These are phyloP conservation scores for Onychorhynchus coronatus DNA, from an alignment of 2,113 vertebrate genomes.

Conservation along the genomic window DNA sequence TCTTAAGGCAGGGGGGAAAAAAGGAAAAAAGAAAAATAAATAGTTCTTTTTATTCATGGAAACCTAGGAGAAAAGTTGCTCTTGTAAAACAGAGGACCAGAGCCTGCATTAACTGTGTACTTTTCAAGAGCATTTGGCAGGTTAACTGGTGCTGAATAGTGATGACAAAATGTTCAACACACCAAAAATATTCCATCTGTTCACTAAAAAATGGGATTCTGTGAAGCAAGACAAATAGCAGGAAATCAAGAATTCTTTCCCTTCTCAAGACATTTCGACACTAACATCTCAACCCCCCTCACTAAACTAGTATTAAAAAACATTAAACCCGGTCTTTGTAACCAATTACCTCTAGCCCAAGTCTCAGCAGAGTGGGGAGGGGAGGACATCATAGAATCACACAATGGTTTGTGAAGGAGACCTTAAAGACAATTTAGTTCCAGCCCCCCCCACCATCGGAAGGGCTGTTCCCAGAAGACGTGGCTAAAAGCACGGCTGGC, in stretches of 20 bases:
- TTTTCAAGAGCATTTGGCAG: constrained; percentile 59
- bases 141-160: constrained; percentile 55
- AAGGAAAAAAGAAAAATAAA: not conserved
- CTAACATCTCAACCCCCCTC: not conserved
- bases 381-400: fast-evolving
- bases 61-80: not conserved
- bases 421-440: fast-evolving
- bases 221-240: constrained; percentile 30
- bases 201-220: constrained; percentile 18
- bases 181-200: constrained; percentile 62
- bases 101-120: not conserved
- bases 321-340: not conserved
- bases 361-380: not conserved
- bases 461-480: not conserved
- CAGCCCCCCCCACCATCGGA: fast-evolving
- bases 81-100: not conserved
- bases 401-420: not conserved
- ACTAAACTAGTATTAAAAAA: not conserved
- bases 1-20: not conserved
- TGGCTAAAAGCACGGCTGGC: not conserved
- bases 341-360: not conserved
- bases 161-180: constrained; percentile 64
- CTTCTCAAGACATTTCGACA: not conserved
- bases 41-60: not conserved
- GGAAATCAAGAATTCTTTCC: not conserved